Conservation (phyloP, 2,113 vertebrate genomes). For the Ptilorrhoa leucosticta region DNA sequence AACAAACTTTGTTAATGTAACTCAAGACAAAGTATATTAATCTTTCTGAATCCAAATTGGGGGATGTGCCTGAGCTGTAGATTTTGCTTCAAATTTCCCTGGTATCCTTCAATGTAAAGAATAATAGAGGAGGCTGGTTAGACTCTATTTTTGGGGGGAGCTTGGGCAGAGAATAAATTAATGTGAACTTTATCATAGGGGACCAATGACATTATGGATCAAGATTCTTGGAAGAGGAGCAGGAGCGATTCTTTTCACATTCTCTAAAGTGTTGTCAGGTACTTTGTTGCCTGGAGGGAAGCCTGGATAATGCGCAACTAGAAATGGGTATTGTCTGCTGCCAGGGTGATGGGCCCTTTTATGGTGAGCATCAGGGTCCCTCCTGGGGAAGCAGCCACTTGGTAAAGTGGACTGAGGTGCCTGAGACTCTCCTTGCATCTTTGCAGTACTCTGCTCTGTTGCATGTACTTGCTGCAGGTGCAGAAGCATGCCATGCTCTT, state of each 20-base stretch:
- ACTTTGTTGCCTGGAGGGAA: not conserved
- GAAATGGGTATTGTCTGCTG: not conserved
- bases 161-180: not conserved
- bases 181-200: not conserved
- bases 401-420: not conserved
- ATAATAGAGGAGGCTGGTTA: not conserved
- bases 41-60: not conserved
- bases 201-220: not conserved
- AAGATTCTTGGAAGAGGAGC: not conserved
- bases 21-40: not conserved
- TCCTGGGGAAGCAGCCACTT: not conserved
- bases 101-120: not conserved
- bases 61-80: not conserved
- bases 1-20: not conserved
- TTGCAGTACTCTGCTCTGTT: not conserved
- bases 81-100: not conserved
- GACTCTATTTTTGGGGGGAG: not conserved
- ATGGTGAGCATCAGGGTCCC: not conserved
- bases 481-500: not conserved
- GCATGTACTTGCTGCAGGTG: not conserved
- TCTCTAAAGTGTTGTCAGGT: not conserved
- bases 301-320: not conserved
- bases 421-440: rapidly evolving
- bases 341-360: not conserved
- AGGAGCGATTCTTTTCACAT: not conserved